phyloP scores from a whole-genome alignment of 2,113 vertebrate species.

The Chaenocephalus aceratus region DNA sequence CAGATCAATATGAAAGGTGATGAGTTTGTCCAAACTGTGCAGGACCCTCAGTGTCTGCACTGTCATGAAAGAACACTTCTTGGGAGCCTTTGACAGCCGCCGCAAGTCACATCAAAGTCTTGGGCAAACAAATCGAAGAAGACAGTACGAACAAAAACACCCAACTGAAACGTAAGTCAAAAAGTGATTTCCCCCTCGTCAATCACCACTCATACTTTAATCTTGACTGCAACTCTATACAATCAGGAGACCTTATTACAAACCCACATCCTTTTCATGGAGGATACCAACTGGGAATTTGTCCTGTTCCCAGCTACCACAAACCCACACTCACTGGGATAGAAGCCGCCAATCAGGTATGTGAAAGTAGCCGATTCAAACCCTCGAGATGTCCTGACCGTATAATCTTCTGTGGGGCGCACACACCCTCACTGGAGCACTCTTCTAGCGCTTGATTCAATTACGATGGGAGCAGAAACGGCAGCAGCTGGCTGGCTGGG shows the following conservation, averaged over 20 bases:
- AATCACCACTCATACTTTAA: constrained; percentile 16
- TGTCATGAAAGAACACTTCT: background rate
- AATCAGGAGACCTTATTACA: constrained; percentile 7
- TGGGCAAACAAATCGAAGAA: constrained; percentile 9
- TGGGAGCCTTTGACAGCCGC: background rate
- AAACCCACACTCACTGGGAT: constrained; percentile 30
- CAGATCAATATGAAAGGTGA: constrained; percentile 10
- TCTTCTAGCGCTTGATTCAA: constrained; percentile 68
- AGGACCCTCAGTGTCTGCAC: constrained; percentile 1
- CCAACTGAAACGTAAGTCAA: constrained; percentile 4
- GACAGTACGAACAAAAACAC: background rate
- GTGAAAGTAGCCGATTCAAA: constrained; percentile 51
- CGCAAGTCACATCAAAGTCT: background rate
- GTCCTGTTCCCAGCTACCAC: constrained; percentile 20
- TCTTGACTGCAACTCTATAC: constrained; percentile 1
- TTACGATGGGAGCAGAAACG: constrained; percentile 71
- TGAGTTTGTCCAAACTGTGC: constrained; percentile 8
- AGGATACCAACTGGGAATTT: constrained; percentile 14
- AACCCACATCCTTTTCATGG: constrained; percentile 29
- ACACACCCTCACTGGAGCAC: constrained; percentile 62
- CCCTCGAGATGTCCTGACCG: constrained; percentile 37
- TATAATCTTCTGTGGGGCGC: constrained; percentile 64
- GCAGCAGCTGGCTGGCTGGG: constrained; percentile 77
- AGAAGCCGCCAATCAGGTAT: constrained; percentile 56
- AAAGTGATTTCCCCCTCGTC: constrained; percentile 15